A percentile compares a stretch with the other conserved stretches of the same genome.
Conservation (phyloP, 2,888 invertebrate genomes). For the Lepidonotus clava region DNA sequence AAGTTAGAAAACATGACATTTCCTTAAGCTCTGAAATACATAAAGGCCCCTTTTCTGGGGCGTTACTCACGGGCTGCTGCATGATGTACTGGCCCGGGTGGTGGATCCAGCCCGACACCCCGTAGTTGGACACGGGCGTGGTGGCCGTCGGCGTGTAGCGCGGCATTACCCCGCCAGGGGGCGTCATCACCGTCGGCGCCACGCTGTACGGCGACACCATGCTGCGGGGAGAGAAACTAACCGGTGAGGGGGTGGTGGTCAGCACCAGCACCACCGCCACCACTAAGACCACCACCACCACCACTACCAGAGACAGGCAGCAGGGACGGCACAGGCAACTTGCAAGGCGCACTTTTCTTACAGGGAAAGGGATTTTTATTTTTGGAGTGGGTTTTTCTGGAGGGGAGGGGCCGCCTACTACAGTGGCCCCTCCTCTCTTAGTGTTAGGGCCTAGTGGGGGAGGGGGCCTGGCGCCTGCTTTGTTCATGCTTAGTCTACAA, state of each 20-base stretch:
- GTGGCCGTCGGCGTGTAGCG: constrained; percentile 49
- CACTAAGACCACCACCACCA: neutral
- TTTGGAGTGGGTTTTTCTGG: too few species aligned
- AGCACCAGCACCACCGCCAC: neutral
- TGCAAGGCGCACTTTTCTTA: too few species aligned
- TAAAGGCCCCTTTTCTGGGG: too few species aligned
- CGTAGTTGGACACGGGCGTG: constrained; percentile 38
- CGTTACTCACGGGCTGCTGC: constrained; percentile 51
- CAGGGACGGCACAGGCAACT: neutral
- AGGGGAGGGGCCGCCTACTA: too few species aligned
- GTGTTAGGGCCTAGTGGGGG: too few species aligned
- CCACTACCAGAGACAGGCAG: neutral
- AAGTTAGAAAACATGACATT: too few species aligned
- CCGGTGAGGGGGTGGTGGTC: neutral
- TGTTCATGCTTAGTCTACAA: too few species aligned
- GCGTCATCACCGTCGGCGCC: constrained; percentile 55
- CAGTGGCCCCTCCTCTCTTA: too few species aligned
- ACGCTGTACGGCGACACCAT: constrained; percentile 54
- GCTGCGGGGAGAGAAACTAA: constrained; percentile 11
- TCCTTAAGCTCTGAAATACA: too few species aligned
- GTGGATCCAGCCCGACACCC: constrained; percentile 28
- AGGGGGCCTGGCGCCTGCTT: too few species aligned
- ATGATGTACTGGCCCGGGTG: constrained; percentile 54
- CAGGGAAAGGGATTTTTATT: too few species aligned
- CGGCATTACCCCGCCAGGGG: constrained; percentile 50